A percentile compares a stretch with the other conserved stretches of the same genome.
These are phyloP conservation scores for Gorsachius goisagi DNA, from an alignment of 2,113 vertebrate genomes.

Conservation along the genomic window DNA sequence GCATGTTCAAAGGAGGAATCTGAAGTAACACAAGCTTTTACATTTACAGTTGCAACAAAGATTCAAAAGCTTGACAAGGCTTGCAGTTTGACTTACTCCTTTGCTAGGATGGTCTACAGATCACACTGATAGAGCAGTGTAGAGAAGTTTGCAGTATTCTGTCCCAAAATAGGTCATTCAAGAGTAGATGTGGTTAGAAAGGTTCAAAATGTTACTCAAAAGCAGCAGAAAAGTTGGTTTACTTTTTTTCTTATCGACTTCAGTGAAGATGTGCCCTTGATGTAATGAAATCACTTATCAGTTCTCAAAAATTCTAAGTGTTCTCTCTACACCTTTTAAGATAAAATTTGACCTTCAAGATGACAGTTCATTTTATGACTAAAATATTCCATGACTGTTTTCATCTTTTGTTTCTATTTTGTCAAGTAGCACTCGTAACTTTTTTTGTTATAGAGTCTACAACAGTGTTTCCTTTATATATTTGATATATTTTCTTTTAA, in stretches of 20 bases:
- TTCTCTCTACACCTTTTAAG: slow-evolving; percentile 4
- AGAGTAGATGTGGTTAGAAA: slow-evolving; percentile 4
- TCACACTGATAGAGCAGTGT: background rate
- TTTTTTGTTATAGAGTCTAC: background rate
- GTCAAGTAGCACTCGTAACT: background rate
- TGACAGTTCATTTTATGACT: slow-evolving; percentile 5
- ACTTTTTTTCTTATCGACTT: background rate
- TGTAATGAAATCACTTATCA: slow-evolving; percentile 7
- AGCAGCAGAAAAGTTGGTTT: slow-evolving; percentile 10
- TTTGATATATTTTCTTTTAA: background rate
- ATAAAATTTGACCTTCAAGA: slow-evolving; percentile 42
- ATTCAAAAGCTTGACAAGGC: background rate
- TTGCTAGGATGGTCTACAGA: background rate
- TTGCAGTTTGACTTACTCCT: background rate
- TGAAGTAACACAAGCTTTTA: background rate
- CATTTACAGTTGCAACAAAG: background rate
- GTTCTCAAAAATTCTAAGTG: slow-evolving; percentile 4
- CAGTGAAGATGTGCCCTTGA: background rate
- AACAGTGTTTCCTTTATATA: background rate
- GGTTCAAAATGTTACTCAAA: slow-evolving; percentile 35
- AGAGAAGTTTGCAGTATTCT: background rate
- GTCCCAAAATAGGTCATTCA: background rate
- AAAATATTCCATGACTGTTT: slow-evolving; percentile 15
- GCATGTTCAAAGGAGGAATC: background rate
- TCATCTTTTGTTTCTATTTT: slow-evolving; percentile 20